These are phyloP conservation scores for Griposia aprilina DNA, from an alignment of 2,888 invertebrate genomes.

Conservation along the genomic window DNA sequence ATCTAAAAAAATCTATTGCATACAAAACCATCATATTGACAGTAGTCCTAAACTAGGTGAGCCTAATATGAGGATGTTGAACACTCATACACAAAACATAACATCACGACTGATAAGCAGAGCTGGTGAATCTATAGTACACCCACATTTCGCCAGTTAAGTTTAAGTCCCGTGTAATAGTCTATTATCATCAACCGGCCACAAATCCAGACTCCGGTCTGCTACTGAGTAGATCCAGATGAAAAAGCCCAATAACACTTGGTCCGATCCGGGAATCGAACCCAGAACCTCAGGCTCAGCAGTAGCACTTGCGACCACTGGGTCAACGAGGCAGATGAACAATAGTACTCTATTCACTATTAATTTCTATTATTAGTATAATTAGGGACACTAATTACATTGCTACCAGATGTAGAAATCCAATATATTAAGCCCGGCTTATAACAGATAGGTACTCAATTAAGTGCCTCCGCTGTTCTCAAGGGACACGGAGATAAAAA, in stretches of 20 bases:
- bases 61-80: background rate
- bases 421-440: slow-evolving; percentile 25
- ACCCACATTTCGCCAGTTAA: background rate
- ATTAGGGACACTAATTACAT: background rate
- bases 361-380: background rate
- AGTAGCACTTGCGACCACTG: background rate
- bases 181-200: background rate
- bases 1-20: background rate
- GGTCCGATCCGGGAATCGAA: too few species aligned
- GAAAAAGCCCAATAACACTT: background rate
- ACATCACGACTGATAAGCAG: background rate
- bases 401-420: background rate
- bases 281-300: background rate
- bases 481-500: slow-evolving; percentile 28
- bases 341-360: background rate
- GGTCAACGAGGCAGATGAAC: background rate
- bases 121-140: background rate
- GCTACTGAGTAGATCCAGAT: background rate
- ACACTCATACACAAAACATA: background rate
- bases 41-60: background rate
- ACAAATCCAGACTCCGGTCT: background rate
- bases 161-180: background rate
- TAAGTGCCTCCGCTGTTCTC: slow-evolving; percentile 19
- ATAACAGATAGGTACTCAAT: slow-evolving; percentile 26
- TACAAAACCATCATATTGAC: background rate